Evolutionary conservation across 2,888 invertebrate species (phyloP).

Genomic region (Dolichomitus sp.): DNA sequence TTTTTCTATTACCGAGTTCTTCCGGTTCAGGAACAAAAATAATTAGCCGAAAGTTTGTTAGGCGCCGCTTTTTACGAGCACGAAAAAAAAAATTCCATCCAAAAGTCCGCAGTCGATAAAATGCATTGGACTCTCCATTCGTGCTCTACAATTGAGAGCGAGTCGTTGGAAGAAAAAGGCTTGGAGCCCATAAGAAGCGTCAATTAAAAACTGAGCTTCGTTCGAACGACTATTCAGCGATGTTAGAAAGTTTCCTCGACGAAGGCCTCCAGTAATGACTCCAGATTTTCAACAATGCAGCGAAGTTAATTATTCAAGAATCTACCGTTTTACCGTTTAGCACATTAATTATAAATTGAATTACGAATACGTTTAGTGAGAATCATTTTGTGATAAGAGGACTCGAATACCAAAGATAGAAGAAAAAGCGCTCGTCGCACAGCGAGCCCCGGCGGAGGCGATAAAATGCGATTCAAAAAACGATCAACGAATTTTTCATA

Average conservation of each 20-base stretch:
- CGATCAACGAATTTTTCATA: conserved; percentile 48
- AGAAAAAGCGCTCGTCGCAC: conserved; percentile 22
- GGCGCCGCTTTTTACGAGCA: not conserved
- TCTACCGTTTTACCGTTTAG: conserved; percentile 16
- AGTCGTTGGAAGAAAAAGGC: not conserved
- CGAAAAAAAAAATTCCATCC: not conserved
- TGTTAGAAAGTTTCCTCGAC: conserved; percentile 9
- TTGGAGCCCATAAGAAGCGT: conserved; percentile 49
- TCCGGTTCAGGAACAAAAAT: not conserved
- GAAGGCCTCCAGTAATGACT: conserved; percentile 29
- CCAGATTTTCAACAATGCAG: not conserved
- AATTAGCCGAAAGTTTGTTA: not conserved
- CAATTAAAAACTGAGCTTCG: conserved; percentile 60
- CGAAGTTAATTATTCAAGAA: conserved; percentile 9
- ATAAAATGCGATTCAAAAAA: conserved; percentile 23
- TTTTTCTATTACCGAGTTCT: not conserved
- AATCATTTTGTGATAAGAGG: conserved; percentile 75
- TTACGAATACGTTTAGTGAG: conserved; percentile 66
- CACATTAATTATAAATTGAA: conserved; percentile 25
- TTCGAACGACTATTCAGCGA: conserved; percentile 17
- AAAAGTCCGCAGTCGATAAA: not conserved
- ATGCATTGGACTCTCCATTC: not conserved
- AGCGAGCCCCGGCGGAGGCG: conserved; percentile 22
- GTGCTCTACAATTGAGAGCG: not conserved
- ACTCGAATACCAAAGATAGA: conserved; percentile 71